These are phyloP conservation scores for Athrips mouffetella DNA, from an alignment of 2,888 invertebrate genomes.

Conservation along the genomic window DNA sequence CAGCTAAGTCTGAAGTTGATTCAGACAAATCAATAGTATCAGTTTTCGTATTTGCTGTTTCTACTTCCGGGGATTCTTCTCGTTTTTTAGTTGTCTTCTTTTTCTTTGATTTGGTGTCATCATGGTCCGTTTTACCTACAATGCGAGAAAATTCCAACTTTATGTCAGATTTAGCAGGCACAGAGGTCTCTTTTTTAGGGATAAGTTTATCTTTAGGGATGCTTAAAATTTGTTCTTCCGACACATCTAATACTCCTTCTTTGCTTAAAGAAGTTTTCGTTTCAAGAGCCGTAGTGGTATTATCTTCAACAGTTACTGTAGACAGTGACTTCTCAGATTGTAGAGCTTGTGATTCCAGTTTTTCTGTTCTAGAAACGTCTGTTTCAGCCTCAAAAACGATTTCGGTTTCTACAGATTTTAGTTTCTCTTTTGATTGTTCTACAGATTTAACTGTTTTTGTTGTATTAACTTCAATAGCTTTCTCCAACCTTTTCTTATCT, in stretches of 20 bases:
- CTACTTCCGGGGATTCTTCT: constrained; percentile 31
- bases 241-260: too few relatives aligned
- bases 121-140: too few relatives aligned
- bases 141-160: too few relatives aligned
- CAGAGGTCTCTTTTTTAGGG: too few relatives aligned
- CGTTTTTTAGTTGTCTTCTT: constrained; percentile 47
- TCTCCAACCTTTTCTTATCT: background rate
- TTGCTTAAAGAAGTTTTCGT: too few relatives aligned
- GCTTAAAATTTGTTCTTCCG: too few relatives aligned
- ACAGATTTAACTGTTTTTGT: background rate
- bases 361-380: background rate
- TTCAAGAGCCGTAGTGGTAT: too few relatives aligned
- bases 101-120: constrained; percentile 38
- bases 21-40: background rate
- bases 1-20: constrained; percentile 35
- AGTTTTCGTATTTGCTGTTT: constrained; percentile 21
- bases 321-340: constrained; percentile 18
- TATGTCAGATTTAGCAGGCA: too few relatives aligned
- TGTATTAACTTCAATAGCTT: background rate
- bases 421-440: background rate
- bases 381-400: background rate
- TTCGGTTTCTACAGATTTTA: background rate
- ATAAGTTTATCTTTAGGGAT: too few relatives aligned
- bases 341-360: background rate
- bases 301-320: too few relatives aligned